Percentiles rank a stretch among this genome's conserved stretches.
Evolutionary conservation across 1,140 invertebrate genomes (phyloP).

Genomic region (Panonychus citri): DNA sequence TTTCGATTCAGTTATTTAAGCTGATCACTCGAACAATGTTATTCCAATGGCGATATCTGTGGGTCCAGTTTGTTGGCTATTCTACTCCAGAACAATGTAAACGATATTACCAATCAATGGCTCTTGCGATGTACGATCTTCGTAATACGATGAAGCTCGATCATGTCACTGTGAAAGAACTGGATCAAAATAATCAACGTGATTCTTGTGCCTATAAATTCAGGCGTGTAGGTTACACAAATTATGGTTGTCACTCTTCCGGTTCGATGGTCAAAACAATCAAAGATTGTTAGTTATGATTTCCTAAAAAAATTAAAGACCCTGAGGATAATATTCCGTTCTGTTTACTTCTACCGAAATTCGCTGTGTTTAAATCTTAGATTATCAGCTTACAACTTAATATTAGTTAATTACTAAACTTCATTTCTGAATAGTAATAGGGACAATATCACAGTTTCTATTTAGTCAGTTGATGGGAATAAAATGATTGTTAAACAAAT

Average conservation of each 20-base stretch:
- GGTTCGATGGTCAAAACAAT: conserved; percentile 44
- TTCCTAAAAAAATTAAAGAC: conserved; percentile 34
- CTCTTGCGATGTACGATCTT: conserved; percentile 49
- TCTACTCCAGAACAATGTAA: conserved; percentile 20
- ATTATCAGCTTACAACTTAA: too few species aligned
- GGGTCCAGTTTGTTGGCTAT: conserved; percentile 29
- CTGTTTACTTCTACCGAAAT: too few species aligned
- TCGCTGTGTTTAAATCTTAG: conserved; percentile 77
- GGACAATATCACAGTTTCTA: too few species aligned
- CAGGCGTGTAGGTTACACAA: conserved; percentile 31
- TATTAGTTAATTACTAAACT: too few species aligned
- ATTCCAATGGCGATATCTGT: conserved; percentile 50
- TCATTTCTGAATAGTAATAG: too few species aligned
- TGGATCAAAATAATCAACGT: conserved; percentile 70
- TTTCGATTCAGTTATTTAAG: conserved; percentile 51
- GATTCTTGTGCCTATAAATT: conserved; percentile 32
- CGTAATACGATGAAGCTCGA: conserved; percentile 50
- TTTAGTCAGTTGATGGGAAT: too few species aligned
- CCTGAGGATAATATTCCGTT: conserved; percentile 48
- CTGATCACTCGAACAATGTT: conserved; percentile 43
- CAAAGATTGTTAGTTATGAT: conserved; percentile 36
- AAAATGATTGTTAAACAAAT: too few species aligned
- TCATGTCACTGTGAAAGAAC: conserved; percentile 73
- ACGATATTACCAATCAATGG: conserved; percentile 51
- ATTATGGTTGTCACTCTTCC: conserved; percentile 79